Conservation (phyloP, 2,113 vertebrate genomes). For the Dunckerocampus dactyliophorus region DNA sequence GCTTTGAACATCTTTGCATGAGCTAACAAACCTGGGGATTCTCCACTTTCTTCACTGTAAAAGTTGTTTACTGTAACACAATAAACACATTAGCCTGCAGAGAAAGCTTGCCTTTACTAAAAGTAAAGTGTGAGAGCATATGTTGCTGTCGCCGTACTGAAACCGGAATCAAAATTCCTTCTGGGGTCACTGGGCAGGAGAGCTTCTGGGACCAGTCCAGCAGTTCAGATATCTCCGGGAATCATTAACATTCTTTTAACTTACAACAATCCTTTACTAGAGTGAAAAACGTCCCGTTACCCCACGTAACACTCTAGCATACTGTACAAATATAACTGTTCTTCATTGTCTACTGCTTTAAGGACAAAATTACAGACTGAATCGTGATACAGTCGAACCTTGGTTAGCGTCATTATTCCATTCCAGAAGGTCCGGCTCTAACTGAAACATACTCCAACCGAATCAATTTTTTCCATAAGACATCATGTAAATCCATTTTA, state of each 20-base stretch:
- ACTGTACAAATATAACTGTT: not conserved
- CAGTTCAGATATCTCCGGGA: constrained; percentile 15
- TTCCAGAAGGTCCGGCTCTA: too few species aligned
- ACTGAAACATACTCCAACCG: too few species aligned
- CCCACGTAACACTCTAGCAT: not conserved
- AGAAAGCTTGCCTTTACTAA: constrained; percentile 12
- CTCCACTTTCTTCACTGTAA: not conserved
- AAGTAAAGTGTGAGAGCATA: constrained; percentile 23
- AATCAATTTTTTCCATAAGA: too few species aligned
- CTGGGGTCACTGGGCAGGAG: constrained; percentile 19
- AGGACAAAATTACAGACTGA: too few species aligned
- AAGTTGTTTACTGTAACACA: not conserved
- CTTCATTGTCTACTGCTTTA: too few species aligned
- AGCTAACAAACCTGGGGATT: constrained; percentile 1
- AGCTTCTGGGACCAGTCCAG: constrained; percentile 1
- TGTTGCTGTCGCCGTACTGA: constrained; percentile 4
- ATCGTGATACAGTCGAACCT: too few species aligned
- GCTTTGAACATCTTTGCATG: constrained; percentile 2
- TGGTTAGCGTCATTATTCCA: too few species aligned
- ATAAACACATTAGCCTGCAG: not conserved
- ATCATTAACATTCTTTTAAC: constrained; percentile 28
- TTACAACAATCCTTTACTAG: constrained; percentile 4
- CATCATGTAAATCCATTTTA: too few species aligned
- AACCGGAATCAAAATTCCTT: constrained; percentile 20
- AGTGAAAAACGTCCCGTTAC: not conserved